Conservation (phyloP, 2,113 vertebrate genomes). For the Anolis sagrei region DNA sequence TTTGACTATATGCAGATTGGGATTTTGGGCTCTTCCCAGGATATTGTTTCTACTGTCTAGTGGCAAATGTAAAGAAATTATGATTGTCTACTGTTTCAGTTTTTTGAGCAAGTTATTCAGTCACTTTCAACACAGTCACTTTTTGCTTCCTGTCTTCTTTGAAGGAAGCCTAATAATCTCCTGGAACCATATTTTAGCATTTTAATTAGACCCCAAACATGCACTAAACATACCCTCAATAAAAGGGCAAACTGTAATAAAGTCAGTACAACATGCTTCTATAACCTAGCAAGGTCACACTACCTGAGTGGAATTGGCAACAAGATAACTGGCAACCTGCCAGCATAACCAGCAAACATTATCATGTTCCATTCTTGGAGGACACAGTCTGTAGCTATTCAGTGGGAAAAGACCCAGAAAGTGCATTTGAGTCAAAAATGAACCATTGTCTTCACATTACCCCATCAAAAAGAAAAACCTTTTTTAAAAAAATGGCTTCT, state of each 20-base stretch:
- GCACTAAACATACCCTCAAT: slow-evolving; percentile 57
- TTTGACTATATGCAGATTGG: neutral
- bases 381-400: slow-evolving; percentile 26
- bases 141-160: slow-evolving; percentile 44
- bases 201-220: slow-evolving; percentile 69
- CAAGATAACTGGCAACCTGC: slow-evolving; percentile 46
- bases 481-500: neutral
- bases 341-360: slow-evolving; percentile 36
- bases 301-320: slow-evolving; percentile 62
- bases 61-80: slow-evolving; percentile 43
- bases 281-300: slow-evolving; percentile 66
- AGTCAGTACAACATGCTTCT: slow-evolving; percentile 56
- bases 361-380: neutral
- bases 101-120: slow-evolving; percentile 57
- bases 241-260: slow-evolving; percentile 64
- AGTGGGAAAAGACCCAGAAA: neutral
- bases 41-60: slow-evolving; percentile 33
- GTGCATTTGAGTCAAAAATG: neutral
- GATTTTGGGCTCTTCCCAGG: neutral
- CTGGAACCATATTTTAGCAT: slow-evolving; percentile 68
- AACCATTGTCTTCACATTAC: neutral
- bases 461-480: neutral
- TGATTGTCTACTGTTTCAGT: slow-evolving; percentile 31
- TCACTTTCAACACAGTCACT: slow-evolving; percentile 41
- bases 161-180: slow-evolving; percentile 66